phyloP scores from a whole-genome alignment of 2,797 vertebrate species.

The Coregonus ussuriensis region DNA sequence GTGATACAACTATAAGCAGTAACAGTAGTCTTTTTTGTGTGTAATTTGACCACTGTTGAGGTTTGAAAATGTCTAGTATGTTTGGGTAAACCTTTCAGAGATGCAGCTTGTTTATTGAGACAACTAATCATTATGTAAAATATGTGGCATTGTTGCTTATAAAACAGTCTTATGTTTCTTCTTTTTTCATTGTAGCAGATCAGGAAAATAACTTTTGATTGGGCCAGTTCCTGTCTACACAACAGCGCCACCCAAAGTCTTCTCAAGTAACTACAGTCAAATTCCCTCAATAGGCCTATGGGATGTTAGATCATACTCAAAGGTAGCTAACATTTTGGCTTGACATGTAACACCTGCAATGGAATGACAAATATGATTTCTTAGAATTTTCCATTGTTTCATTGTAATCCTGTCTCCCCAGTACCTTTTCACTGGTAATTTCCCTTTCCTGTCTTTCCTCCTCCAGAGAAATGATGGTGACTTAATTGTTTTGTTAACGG shows the following conservation, averaged over 20 bases:
- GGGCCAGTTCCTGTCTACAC: neutral
- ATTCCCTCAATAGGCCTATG: neutral
- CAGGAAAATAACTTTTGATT: neutral
- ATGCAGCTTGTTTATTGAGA: neutral
- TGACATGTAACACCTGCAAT: constrained; percentile 8
- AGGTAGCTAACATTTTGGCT: constrained; percentile 15
- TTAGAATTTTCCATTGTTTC: constrained; percentile 52
- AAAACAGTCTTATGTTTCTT: neutral
- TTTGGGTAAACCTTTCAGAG: neutral
- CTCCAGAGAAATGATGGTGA: constrained; percentile 45
- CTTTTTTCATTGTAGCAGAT: neutral
- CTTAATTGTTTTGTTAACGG: constrained; percentile 64
- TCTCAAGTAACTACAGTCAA: neutral
- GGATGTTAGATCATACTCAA: neutral
- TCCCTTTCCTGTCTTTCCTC: constrained; percentile 69
- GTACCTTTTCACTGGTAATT: constrained; percentile 41
- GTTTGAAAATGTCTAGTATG: neutral
- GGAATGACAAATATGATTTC: constrained; percentile 32
- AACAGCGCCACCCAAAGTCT: constrained; percentile 17
- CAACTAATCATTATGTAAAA: neutral
- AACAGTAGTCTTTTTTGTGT: neutral
- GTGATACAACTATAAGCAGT: neutral
- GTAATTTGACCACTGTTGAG: neutral
- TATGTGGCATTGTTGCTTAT: neutral
- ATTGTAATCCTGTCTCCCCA: constrained; percentile 43